Conservation (phyloP, 2,888 invertebrate species). For the Prosapia bicincta region DNA sequence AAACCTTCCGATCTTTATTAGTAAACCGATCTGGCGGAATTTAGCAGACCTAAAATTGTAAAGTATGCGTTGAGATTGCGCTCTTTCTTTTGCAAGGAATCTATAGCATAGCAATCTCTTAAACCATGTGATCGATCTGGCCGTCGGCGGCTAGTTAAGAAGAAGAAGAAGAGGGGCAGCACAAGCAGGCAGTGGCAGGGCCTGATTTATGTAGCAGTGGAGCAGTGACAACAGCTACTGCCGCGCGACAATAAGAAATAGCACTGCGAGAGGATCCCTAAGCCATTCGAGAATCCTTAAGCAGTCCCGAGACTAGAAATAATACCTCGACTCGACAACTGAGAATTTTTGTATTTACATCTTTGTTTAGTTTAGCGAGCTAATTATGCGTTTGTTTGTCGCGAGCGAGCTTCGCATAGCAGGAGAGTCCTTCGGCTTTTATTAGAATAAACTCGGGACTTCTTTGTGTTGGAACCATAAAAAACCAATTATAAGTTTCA, state of each 20-base stretch:
- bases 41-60: not conserved
- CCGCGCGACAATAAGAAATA: not conserved
- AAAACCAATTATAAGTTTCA: too few relatives aligned
- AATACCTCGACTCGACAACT: not conserved
- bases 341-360: not conserved
- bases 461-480: too few relatives aligned
- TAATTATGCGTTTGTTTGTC: not conserved
- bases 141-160: not conserved
- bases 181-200: not conserved
- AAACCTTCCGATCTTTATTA: not conserved
- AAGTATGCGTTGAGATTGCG: not conserved
- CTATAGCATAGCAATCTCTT: not conserved
- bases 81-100: not conserved
- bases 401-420: too few relatives aligned
- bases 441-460: too few relatives aligned
- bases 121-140: not conserved
- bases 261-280: not conserved
- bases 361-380: not conserved
- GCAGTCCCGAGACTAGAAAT: not conserved
- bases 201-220: not conserved
- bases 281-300: not conserved
- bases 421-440: too few relatives aligned
- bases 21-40: not conserved
- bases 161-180: not conserved
- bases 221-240: not conserved